phyloP scores from a whole-genome alignment of 2,888 invertebrate species.

The Apodemia zela region DNA sequence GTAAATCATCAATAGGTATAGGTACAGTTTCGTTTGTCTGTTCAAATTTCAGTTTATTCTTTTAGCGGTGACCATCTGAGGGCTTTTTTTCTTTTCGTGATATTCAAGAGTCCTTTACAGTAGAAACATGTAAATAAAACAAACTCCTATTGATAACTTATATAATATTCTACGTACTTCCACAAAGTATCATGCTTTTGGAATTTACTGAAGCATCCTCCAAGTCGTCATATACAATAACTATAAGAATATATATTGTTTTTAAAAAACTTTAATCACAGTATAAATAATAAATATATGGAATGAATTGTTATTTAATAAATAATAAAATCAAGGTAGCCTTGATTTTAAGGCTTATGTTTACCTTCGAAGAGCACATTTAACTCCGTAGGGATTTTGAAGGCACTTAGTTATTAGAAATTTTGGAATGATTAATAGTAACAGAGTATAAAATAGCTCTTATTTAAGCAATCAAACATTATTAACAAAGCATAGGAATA shows the following conservation, averaged over 20 bases:
- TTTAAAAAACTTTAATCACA: constrained; percentile 65
- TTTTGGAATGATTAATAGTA: constrained; percentile 23
- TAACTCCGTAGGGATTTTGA: constrained; percentile 42
- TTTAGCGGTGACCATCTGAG: too few relatives aligned
- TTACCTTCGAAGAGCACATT: constrained; percentile 40
- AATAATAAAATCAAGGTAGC: constrained; percentile 44
- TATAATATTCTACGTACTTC: constrained; percentile 64
- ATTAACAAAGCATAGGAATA: not conserved
- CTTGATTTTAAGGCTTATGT: constrained; percentile 42
- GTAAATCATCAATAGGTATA: too few relatives aligned
- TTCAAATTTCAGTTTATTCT: too few relatives aligned
- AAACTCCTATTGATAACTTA: constrained; percentile 39
- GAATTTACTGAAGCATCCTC: constrained; percentile 63
- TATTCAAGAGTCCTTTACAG: too few relatives aligned
- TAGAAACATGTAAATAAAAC: constrained; percentile 25
- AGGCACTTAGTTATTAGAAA: constrained; percentile 46
- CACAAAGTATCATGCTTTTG: constrained; percentile 55
- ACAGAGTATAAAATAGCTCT: not conserved
- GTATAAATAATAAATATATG: constrained; percentile 60
- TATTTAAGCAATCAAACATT: constrained; percentile 1
- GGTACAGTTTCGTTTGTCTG: too few relatives aligned
- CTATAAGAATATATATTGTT: constrained; percentile 53
- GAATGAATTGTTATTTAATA: constrained; percentile 58
- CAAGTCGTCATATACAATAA: constrained; percentile 41
- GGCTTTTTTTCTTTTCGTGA: too few relatives aligned